phyloP scores from a whole-genome alignment of 2,888 invertebrate genomes.

The Athrips mouffetella region DNA sequence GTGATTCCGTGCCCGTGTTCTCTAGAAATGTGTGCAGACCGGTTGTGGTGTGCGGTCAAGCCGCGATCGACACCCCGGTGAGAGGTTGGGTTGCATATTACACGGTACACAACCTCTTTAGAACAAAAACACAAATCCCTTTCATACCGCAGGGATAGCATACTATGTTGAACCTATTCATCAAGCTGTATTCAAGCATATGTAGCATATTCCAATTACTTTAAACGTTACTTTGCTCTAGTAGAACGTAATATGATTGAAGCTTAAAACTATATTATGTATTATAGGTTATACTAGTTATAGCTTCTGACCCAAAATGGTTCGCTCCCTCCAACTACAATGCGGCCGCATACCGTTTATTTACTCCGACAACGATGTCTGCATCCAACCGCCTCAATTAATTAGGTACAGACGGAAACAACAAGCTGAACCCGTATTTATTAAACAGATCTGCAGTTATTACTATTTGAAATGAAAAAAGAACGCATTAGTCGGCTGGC shows the following conservation, averaged over 20 bases:
- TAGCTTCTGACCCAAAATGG: slow-evolving; percentile 32
- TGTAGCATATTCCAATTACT: neutral
- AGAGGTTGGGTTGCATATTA: slow-evolving; percentile 21
- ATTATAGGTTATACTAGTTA: neutral
- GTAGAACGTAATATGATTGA: neutral
- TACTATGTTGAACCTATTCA: neutral
- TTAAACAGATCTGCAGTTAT: neutral
- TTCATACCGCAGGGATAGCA: neutral
- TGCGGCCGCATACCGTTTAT: slow-evolving; percentile 22
- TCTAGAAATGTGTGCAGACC: slow-evolving; percentile 32
- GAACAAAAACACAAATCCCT: neutral
- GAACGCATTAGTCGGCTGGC: slow-evolving; percentile 1
- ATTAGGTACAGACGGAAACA: slow-evolving; percentile 37
- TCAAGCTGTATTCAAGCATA: neutral
- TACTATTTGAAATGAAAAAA: neutral
- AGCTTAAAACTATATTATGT: neutral
- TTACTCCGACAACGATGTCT: slow-evolving; percentile 24
- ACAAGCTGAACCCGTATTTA: slow-evolving; percentile 31
- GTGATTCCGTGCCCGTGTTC: slow-evolving; percentile 4
- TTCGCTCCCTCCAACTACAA: slow-evolving; percentile 15
- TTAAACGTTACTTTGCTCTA: neutral
- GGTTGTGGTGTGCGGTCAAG: slow-evolving; percentile 53
- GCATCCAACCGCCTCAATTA: slow-evolving; percentile 32
- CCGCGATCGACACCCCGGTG: slow-evolving; percentile 27
- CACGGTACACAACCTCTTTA: slow-evolving; percentile 7